A percentile compares a stretch with the other conserved stretches of the same genome.
phyloP scores from a whole-genome alignment of 2,888 invertebrate genomes.

The Pristionchus maxplancki region DNA sequence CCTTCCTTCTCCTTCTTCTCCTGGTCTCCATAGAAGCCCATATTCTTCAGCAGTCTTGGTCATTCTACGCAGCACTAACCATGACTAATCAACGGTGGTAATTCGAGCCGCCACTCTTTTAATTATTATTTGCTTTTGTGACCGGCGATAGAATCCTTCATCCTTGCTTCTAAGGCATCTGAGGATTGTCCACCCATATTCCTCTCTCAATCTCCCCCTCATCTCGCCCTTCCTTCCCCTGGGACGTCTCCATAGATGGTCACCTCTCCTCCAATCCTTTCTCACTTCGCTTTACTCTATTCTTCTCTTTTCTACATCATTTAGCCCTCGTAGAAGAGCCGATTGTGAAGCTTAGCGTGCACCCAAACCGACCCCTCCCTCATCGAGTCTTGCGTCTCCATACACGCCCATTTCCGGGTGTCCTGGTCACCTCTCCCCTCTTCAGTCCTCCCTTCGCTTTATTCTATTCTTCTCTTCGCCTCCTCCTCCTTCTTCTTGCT shows the following conservation, averaged over 20 bases:
- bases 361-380: too few relatives aligned
- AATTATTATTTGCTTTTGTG: too few relatives aligned
- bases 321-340: too few relatives aligned
- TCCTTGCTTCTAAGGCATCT: too few relatives aligned
- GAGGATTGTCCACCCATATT: too few relatives aligned
- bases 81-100: background rate
- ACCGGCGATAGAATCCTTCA: too few relatives aligned
- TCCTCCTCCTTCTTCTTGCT: conserved; percentile 26
- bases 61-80: background rate
- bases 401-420: background rate
- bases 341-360: too few relatives aligned
- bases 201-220: too few relatives aligned
- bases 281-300: conserved; percentile 32
- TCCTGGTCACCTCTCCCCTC: conserved; percentile 23
- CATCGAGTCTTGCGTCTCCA: background rate
- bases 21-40: too few relatives aligned
- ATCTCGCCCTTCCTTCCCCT: background rate
- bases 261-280: background rate
- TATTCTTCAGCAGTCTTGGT: too few relatives aligned
- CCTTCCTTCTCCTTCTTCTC: too few relatives aligned
- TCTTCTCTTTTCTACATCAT: too few relatives aligned
- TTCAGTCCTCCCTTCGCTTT: conserved; percentile 27
- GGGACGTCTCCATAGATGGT: background rate
- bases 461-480: conserved; percentile 28
- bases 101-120: background rate